Conservation (phyloP, 2,113 vertebrate species). For the Trinectes maculatus region DNA sequence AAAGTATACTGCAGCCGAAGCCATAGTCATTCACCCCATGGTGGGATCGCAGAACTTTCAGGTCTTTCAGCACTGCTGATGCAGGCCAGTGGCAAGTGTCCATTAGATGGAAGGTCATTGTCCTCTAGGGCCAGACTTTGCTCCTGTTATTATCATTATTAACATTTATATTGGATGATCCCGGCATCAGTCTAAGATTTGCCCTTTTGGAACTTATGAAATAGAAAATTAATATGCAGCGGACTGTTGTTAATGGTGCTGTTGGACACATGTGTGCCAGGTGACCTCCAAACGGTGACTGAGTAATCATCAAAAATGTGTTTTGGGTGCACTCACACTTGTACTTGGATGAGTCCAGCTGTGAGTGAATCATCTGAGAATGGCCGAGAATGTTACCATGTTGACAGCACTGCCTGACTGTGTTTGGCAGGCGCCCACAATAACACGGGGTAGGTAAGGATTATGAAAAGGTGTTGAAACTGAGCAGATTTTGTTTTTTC, state of each 20-base stretch:
- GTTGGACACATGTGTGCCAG: not conserved
- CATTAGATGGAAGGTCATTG: constrained; percentile 22
- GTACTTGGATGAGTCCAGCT: not conserved
- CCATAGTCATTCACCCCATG: constrained; percentile 72
- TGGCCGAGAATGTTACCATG: constrained; percentile 30
- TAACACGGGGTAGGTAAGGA: constrained; percentile 48
- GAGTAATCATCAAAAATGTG: not conserved
- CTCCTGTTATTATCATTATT: not conserved
- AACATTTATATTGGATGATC: not conserved
- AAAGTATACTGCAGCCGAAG: constrained; percentile 71
- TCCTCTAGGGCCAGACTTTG: constrained; percentile 17
- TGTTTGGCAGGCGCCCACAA: constrained; percentile 42
- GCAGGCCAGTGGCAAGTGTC: constrained; percentile 59
- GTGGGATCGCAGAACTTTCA: constrained; percentile 73
- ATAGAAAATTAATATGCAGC: not conserved
- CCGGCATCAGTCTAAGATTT: not conserved
- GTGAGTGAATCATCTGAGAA: not conserved
- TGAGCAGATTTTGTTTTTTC: constrained; percentile 63
- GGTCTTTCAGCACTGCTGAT: constrained; percentile 74
- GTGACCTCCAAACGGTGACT: not conserved
- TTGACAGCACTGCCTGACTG: constrained; percentile 66
- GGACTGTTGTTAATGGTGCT: not conserved
- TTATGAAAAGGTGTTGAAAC: constrained; percentile 81
- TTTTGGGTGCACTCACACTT: not conserved
- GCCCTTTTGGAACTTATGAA: not conserved